A percentile compares a stretch with the other conserved stretches of the same genome.
phyloP scores from a whole-genome alignment of 2,113 vertebrate species.

The Solea solea region DNA sequence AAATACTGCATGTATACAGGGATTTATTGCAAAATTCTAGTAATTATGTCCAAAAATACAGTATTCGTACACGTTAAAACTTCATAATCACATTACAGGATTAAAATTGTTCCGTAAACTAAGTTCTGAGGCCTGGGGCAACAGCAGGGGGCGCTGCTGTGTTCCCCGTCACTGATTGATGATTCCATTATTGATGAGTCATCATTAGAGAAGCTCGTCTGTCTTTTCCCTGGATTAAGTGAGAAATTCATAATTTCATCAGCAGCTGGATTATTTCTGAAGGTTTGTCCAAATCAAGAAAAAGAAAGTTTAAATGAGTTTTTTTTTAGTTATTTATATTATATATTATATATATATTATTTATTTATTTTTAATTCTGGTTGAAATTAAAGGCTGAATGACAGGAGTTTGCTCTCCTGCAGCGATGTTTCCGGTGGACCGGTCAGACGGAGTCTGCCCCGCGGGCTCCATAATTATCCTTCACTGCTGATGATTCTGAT shows the following conservation, averaged over 20 bases:
- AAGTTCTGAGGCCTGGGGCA: slow-evolving; percentile 64
- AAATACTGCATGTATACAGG: too few relatives aligned
- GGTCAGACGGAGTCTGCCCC: slow-evolving; percentile 23
- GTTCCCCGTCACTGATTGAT: slow-evolving; percentile 79
- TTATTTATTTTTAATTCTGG: not conserved
- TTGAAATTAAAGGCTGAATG: too few relatives aligned
- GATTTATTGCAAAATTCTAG: too few relatives aligned
- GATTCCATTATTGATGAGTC: slow-evolving; percentile 82
- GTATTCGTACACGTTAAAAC: too few relatives aligned
- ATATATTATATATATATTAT: too few relatives aligned
- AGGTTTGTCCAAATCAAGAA: too few relatives aligned
- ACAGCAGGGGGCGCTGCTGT: slow-evolving; percentile 18
- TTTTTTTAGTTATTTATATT: too few relatives aligned
- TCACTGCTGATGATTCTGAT: slow-evolving; percentile 31
- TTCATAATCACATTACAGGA: slow-evolving; percentile 1
- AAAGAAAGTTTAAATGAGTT: not conserved
- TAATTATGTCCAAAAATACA: too few relatives aligned
- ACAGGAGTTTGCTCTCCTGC: not conserved
- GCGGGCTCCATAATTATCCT: slow-evolving; percentile 34
- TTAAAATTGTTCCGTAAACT: slow-evolving; percentile 81
- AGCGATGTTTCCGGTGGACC: slow-evolving; percentile 24
- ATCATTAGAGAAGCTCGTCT: slow-evolving; percentile 75
- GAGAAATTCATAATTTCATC: slow-evolving; percentile 69
- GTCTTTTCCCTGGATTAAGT: slow-evolving; percentile 60
- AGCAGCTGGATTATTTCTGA: not conserved